Percentiles rank a stretch among this genome's conserved stretches.
Conservation (phyloP, 2,888 invertebrate species). For the Augiades crinisus region DNA sequence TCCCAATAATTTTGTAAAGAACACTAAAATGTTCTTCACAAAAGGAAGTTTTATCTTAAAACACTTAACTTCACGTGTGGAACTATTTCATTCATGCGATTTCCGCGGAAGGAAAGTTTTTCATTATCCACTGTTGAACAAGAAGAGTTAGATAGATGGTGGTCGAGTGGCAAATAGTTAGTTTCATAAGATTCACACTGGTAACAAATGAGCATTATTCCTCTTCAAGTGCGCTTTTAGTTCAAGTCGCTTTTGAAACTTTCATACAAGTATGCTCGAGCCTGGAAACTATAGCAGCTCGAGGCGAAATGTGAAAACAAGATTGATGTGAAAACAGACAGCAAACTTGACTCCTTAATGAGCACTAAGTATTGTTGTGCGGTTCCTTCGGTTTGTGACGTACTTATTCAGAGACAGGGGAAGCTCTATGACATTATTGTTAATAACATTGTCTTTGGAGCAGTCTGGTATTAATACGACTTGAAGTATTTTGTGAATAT, state of each 20-base stretch:
- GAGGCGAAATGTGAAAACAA: slow-evolving; percentile 15
- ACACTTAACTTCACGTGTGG: not conserved
- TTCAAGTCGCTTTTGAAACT: slow-evolving; percentile 19
- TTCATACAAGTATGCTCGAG: slow-evolving; percentile 16
- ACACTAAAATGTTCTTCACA: no score
- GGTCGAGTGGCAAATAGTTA: slow-evolving; percentile 34
- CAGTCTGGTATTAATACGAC: no score
- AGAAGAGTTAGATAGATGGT: slow-evolving; percentile 34
- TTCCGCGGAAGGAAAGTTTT: slow-evolving; percentile 26
- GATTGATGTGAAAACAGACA: slow-evolving; percentile 20
- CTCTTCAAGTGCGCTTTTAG: slow-evolving; percentile 12
- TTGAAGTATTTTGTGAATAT: no score
- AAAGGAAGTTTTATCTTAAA: not conserved
- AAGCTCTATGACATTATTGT: no score
- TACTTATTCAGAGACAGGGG: no score
- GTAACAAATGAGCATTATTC: slow-evolving; percentile 28
- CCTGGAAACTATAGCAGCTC: not conserved
- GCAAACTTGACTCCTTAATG: slow-evolving; percentile 16
- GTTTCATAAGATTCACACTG: slow-evolving; percentile 26
- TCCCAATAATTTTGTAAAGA: no score
- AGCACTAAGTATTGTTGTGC: slow-evolving; percentile 4
- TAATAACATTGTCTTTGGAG: no score
- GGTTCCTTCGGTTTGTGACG: not conserved
- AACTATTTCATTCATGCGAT: not conserved
- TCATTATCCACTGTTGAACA: slow-evolving; percentile 19